Conservation (phyloP, 2,888 invertebrate species). For the Pilophorus perplexus region DNA sequence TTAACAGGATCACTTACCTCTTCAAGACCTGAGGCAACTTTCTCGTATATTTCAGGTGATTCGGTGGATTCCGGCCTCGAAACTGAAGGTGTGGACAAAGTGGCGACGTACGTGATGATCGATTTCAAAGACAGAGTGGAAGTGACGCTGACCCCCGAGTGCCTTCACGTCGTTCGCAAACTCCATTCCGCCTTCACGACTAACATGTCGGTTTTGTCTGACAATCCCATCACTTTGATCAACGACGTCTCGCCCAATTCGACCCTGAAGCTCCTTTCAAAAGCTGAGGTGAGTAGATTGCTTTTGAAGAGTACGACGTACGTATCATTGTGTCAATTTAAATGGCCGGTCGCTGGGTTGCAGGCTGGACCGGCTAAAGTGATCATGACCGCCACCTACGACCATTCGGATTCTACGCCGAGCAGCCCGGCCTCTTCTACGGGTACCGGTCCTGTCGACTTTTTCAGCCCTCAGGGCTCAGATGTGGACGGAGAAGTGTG, state of each 20-base stretch:
- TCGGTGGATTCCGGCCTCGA: constrained; percentile 59
- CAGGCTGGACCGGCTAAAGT: constrained; percentile 53
- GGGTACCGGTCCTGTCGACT: constrained; percentile 49
- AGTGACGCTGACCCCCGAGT: constrained; percentile 66
- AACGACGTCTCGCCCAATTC: constrained; percentile 61
- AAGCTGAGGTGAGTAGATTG: constrained; percentile 51
- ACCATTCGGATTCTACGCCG: constrained; percentile 62
- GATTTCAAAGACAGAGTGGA: constrained; percentile 67
- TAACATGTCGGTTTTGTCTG: constrained; percentile 51
- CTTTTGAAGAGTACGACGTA: not conserved
- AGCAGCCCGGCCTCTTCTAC: constrained; percentile 54
- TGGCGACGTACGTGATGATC: constrained; percentile 66
- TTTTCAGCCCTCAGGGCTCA: constrained; percentile 49
- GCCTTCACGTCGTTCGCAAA: constrained; percentile 60
- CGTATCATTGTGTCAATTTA: not conserved
- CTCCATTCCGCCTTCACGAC: constrained; percentile 53
- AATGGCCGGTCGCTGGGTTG: not conserved
- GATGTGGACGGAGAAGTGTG: constrained; percentile 51
- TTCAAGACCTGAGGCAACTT: not conserved
- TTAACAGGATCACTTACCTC: not conserved
- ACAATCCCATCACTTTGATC: constrained; percentile 56
- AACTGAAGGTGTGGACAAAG: constrained; percentile 53
- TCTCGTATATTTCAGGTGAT: constrained; percentile 51
- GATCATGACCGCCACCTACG: constrained; percentile 60
- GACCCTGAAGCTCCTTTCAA: constrained; percentile 50